Base-by-base conservation (phyloP, 2,797 vertebrate genomes). In the Australoheros facetus region DNA sequence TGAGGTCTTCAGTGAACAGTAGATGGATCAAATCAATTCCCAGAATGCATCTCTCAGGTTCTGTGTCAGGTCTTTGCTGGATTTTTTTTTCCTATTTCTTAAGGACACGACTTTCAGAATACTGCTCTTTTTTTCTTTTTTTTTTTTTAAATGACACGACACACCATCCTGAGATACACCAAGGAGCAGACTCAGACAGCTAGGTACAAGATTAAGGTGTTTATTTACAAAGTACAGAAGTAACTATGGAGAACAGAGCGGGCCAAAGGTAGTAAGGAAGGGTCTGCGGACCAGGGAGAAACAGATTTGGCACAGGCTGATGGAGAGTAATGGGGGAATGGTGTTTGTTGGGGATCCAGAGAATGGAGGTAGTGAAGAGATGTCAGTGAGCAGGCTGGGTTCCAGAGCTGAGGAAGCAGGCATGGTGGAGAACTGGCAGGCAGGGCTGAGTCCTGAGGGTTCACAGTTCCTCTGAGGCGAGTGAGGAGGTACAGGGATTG, bases 341-440 rank as follows among this genome's bases (percentile, higher is more conserved):
- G 42, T n/a, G 19, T 53, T 53, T 53, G 51, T 53, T 64, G 23
- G 39, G 26, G 39, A 28, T 64, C 39, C 60, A 64, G 39, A 64
- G 21, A 19, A 45, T 45, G 39, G 60, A 28, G 14, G 39, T 28
- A 11, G 8, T 45, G 60, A 45, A 39, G 39, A 39, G 23, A 45
- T 66, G 39, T 45, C 9, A 17, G 1, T 45, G 60, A 23, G 39
- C 23, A 66, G 39, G 39, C 3, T 45, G 39, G 9, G 39, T 45
- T 45, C 39, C 60, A 45, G 39, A 45, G 14, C 26, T 28, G 60
- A 45, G 9, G 21, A 66, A 28, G 39, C 21, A 5, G 14, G 60
- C 26, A 45, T 3, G 5, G 9, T 66, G 21, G 39, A 66, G 60
- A 66, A 39, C 5, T 26, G 60, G 60, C 60, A 45, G 39, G 39